phyloP scores from a whole-genome alignment of 2,113 vertebrate species.

The Acanthochromis polyacanthus region DNA sequence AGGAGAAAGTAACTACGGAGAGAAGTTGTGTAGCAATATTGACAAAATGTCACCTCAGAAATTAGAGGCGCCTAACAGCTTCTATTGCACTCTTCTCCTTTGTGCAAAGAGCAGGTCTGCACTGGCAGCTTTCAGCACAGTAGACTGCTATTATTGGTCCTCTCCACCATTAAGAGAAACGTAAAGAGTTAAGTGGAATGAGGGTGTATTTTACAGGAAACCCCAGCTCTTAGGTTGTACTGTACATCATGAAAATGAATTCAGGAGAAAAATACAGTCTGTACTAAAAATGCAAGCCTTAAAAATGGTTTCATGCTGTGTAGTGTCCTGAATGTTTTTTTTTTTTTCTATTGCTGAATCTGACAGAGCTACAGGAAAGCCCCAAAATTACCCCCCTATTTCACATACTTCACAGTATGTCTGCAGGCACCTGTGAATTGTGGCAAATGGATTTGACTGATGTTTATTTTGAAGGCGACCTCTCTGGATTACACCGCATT shows the following conservation, averaged over 20 bases:
- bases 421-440: constrained; percentile 49
- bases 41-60: constrained; percentile 79
- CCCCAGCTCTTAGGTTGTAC: not conserved
- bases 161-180: constrained; percentile 19
- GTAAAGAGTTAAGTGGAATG: constrained; percentile 13
- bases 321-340: not conserved
- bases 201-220: not conserved
- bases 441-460: constrained; percentile 54
- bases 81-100: constrained; percentile 45
- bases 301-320: constrained; percentile 6
- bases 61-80: constrained; percentile 75
- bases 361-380: constrained; percentile 17
- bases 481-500: constrained; percentile 42
- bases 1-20: constrained; percentile 56
- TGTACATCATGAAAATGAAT: constrained; percentile 37
- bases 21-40: constrained; percentile 70
- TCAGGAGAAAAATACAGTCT: constrained; percentile 15
- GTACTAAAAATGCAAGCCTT: constrained; percentile 17
- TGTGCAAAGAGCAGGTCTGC: constrained; percentile 41
- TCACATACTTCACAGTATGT: constrained; percentile 12
- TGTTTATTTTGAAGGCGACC: constrained; percentile 47
- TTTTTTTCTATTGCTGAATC: not conserved
- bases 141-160: constrained; percentile 12
- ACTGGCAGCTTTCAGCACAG: constrained; percentile 41
- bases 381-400: constrained; percentile 7